A percentile compares a stretch with the other conserved stretches of the same genome.
Conservation (phyloP, 2,888 invertebrate genomes). For the Cistogaster globosa region DNA sequence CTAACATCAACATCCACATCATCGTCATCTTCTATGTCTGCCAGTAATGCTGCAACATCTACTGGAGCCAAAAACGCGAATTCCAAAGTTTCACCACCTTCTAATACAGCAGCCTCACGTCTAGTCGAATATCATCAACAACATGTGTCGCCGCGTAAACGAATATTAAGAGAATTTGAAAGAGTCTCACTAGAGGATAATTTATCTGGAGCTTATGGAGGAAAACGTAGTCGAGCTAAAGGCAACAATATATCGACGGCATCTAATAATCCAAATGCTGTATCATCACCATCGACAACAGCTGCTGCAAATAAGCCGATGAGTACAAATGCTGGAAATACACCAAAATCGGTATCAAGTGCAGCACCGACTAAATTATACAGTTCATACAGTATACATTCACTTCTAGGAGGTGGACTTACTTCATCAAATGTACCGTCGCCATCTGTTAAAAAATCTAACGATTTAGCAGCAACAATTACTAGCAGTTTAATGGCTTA, state of each 20-base stretch:
- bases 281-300: slow-evolving; percentile 37
- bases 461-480: slow-evolving; percentile 77
- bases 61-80: slow-evolving; percentile 58
- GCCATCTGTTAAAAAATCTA: slow-evolving; percentile 72
- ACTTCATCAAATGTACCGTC: slow-evolving; percentile 62
- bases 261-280: slow-evolving; percentile 39
- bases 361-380: slow-evolving; percentile 83
- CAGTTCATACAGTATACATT: slow-evolving; percentile 93
- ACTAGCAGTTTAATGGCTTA: slow-evolving; percentile 76
- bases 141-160: slow-evolving; percentile 90
- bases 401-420: slow-evolving; percentile 86
- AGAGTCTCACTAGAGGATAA: slow-evolving; percentile 87
- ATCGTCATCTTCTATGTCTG: slow-evolving; percentile 46
- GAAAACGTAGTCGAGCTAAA: slow-evolving; percentile 85
- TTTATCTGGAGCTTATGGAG: slow-evolving; percentile 77
- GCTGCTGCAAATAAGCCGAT: slow-evolving; percentile 43
- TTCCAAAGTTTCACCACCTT: slow-evolving; percentile 78
- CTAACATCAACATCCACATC: slow-evolving; percentile 32
- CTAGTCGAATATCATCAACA: slow-evolving; percentile 82
- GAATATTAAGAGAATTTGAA: slow-evolving; percentile 92
- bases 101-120: slow-evolving; percentile 78
- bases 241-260: slow-evolving; percentile 59
- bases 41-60: slow-evolving; percentile 4
- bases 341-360: slow-evolving; percentile 63
- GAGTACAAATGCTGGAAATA: slow-evolving; percentile 36